Percentiles rank a stretch among this genome's conserved stretches.
Conservation (phyloP, 1,140 invertebrate genomes). For the Panonychus citri region DNA sequence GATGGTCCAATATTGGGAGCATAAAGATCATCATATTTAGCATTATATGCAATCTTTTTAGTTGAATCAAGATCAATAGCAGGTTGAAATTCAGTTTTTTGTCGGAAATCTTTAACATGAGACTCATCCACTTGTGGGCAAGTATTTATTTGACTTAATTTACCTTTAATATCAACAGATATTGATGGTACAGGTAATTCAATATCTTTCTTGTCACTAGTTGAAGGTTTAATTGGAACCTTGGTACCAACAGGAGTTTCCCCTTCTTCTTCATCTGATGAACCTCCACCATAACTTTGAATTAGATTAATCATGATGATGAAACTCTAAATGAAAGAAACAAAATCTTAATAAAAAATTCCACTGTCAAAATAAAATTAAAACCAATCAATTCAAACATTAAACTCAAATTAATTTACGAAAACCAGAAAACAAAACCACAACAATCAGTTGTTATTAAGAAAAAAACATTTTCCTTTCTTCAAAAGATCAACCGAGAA, state of each 20-base stretch:
- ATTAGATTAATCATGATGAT: too few relatives aligned
- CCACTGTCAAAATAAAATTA: too few relatives aligned
- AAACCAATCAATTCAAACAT: too few relatives aligned
- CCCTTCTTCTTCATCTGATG: not conserved
- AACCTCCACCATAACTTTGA: not conserved
- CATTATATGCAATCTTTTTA: slow-evolving; percentile 1
- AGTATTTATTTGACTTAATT: not conserved
- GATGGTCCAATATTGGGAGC: slow-evolving; percentile 4
- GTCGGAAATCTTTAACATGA: not conserved
- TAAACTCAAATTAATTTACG: too few relatives aligned
- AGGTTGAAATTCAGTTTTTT: not conserved
- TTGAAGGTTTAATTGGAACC: not conserved
- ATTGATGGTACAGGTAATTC: not conserved
- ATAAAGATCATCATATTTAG: slow-evolving; percentile 9
- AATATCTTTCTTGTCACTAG: not conserved
- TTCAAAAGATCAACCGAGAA: too few relatives aligned
- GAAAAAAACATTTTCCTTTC: too few relatives aligned
- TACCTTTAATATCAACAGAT: not conserved
- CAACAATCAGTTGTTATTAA: too few relatives aligned
- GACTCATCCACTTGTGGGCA: not conserved
- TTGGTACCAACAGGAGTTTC: not conserved
- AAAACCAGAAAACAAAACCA: too few relatives aligned
- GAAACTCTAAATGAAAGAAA: too few relatives aligned
- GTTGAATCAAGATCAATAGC: not conserved
- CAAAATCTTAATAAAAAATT: too few relatives aligned